These are phyloP conservation scores for Nipponia nippon DNA, from an alignment of 2,113 vertebrate genomes.

Conservation along the genomic window DNA sequence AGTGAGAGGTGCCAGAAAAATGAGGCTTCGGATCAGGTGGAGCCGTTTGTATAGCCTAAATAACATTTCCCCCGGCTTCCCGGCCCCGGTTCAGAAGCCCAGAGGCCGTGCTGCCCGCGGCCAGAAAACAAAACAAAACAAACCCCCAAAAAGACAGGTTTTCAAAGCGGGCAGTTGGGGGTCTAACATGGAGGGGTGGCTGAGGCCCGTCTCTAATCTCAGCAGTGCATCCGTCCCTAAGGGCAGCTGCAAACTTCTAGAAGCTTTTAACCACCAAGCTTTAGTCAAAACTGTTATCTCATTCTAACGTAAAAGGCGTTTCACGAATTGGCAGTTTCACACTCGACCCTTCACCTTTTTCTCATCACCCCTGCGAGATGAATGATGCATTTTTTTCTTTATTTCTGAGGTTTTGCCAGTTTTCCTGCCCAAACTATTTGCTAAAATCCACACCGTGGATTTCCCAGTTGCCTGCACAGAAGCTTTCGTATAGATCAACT, in stretches of 20 bases:
- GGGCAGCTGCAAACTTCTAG: background rate
- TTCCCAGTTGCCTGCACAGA: background rate
- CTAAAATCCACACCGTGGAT: background rate
- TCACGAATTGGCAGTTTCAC: conserved; percentile 24
- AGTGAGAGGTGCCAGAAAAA: conserved; percentile 39
- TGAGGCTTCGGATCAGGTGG: background rate
- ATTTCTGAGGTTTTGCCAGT: conserved; percentile 31
- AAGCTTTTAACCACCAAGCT: background rate
- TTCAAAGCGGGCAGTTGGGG: background rate
- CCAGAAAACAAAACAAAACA: background rate
- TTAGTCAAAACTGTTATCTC: background rate
- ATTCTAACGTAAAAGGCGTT: background rate
- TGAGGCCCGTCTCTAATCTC: background rate
- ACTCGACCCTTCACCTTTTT: background rate
- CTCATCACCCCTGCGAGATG: background rate
- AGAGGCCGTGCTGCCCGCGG: background rate
- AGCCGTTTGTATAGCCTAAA: background rate
- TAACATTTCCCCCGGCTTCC: background rate
- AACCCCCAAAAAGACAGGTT: background rate
- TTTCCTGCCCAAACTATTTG: background rate
- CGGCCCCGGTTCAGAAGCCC: background rate
- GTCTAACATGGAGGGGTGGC: background rate
- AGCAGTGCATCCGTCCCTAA: background rate
- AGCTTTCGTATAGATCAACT: background rate
- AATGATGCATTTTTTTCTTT: background rate